Conservation (phyloP, 2,797 vertebrate genomes). For the Mycteria americana region DNA sequence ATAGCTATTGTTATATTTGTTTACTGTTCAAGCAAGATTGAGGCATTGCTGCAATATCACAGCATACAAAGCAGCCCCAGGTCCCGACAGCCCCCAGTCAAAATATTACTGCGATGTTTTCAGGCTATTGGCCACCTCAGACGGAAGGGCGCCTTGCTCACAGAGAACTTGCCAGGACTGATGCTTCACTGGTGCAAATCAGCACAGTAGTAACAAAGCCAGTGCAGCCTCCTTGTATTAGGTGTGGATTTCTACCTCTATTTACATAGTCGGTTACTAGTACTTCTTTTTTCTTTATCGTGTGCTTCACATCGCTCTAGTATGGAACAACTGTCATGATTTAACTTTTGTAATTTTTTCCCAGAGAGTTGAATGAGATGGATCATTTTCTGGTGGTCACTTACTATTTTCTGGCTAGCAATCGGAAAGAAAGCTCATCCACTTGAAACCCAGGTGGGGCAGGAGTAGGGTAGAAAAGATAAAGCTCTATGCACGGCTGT, state of each 20-base stretch:
- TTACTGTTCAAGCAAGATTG: not conserved
- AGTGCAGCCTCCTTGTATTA: rapidly evolving
- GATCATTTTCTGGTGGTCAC: not conserved
- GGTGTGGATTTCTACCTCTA: not conserved
- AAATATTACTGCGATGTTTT: not conserved
- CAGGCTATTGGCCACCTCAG: not conserved
- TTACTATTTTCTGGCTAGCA: not conserved
- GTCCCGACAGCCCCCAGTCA: not conserved
- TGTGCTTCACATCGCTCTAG: not conserved
- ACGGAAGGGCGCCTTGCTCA: not conserved
- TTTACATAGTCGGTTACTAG: rapidly evolving
- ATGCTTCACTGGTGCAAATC: not conserved
- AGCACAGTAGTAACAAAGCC: not conserved
- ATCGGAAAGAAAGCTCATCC: not conserved
- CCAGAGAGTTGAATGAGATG: not conserved
- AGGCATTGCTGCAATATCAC: not conserved
- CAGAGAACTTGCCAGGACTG: not conserved
- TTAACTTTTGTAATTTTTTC: not conserved
- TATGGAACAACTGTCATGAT: not conserved
- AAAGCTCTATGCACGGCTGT: not conserved
- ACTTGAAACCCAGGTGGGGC: not conserved
- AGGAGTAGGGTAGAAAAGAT: not conserved
- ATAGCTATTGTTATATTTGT: not conserved
- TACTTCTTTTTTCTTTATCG: not conserved
- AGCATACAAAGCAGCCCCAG: not conserved